Percentiles rank a stretch among this genome's conserved stretches.
These are phyloP conservation scores for Xiphydria camelus DNA, from an alignment of 2,888 invertebrate genomes.

Conservation along the genomic window DNA sequence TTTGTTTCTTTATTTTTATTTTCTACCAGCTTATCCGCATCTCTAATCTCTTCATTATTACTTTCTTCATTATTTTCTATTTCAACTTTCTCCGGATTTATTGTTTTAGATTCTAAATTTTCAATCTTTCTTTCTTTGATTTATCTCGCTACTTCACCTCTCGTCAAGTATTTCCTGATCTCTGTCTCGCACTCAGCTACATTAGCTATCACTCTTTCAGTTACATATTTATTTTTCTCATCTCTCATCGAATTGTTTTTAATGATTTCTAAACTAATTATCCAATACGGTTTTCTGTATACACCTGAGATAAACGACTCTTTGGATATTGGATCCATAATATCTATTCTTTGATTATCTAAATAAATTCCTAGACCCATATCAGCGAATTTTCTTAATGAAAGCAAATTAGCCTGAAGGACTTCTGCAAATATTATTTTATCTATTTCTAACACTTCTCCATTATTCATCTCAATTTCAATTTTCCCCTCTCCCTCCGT, in stretches of 20 bases:
- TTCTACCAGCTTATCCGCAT: slow-evolving; percentile 2
- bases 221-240: neutral
- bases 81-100: neutral
- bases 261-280: slow-evolving; percentile 21
- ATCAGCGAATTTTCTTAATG: slow-evolving; percentile 24
- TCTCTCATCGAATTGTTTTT: neutral
- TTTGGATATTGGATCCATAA: slow-evolving; percentile 18
- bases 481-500: slow-evolving; percentile 25
- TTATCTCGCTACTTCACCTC: slow-evolving; percentile 7
- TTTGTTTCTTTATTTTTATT: slow-evolving; percentile 1
- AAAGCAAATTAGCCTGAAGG: slow-evolving; percentile 24
- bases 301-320: slow-evolving; percentile 21
- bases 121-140: slow-evolving; percentile 1
- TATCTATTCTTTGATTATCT: slow-evolving; percentile 22
- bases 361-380: slow-evolving; percentile 25
- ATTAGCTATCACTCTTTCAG: slow-evolving; percentile 5
- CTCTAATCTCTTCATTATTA: neutral
- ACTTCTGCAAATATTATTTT: slow-evolving; percentile 23
- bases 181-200: slow-evolving; percentile 2
- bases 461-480: slow-evolving; percentile 17
- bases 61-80: slow-evolving; percentile 1
- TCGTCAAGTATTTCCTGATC: slow-evolving; percentile 9
- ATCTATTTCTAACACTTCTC: slow-evolving; percentile 16
- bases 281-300: slow-evolving; percentile 25
- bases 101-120: neutral